Percentiles rank a stretch among this genome's conserved stretches.
These are phyloP conservation scores for Tympanoctomys barrerae DNA, from an alignment of 2,797 vertebrate species.

Conservation along the genomic window DNA sequence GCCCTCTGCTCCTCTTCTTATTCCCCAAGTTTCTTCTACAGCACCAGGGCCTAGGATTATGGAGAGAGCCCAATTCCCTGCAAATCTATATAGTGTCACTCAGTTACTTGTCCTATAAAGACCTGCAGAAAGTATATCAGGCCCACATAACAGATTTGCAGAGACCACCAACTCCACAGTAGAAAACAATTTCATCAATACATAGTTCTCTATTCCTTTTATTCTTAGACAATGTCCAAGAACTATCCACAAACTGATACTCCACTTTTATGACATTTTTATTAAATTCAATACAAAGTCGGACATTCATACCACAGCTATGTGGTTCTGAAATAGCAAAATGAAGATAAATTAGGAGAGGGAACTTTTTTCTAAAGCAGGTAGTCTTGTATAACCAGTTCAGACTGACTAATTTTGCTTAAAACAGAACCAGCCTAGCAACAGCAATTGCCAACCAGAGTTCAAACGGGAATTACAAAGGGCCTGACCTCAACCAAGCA, in stretches of 20 bases:
- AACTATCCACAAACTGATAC: not conserved
- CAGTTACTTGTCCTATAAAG: not conserved
- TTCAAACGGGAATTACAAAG: slow-evolving; percentile 79
- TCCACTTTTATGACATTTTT: not conserved
- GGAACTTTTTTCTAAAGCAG: slow-evolving; percentile 76
- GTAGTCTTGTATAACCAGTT: slow-evolving; percentile 84
- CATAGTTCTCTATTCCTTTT: not conserved
- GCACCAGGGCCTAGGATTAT: not conserved
- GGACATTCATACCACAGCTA: slow-evolving; percentile 53
- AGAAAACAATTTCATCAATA: not conserved
- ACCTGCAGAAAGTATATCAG: not conserved
- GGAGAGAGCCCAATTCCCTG: not conserved
- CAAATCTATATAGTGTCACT: not conserved
- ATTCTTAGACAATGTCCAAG: not conserved
- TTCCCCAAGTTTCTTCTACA: not conserved
- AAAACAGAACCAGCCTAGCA: slow-evolving; percentile 83
- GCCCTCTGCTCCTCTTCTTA: not conserved
- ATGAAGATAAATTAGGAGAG: slow-evolving; percentile 83
- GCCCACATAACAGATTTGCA: not conserved
- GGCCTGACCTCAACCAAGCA: slow-evolving; percentile 77
- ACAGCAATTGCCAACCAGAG: slow-evolving; percentile 81
- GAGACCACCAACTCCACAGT: not conserved
- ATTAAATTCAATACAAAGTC: slow-evolving; percentile 19
- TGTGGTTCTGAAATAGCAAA: slow-evolving; percentile 80
- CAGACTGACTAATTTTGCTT: slow-evolving; percentile 84